Base-by-base conservation (phyloP, 2,888 invertebrate genomes). In the Opisthograptis luteolata region DNA sequence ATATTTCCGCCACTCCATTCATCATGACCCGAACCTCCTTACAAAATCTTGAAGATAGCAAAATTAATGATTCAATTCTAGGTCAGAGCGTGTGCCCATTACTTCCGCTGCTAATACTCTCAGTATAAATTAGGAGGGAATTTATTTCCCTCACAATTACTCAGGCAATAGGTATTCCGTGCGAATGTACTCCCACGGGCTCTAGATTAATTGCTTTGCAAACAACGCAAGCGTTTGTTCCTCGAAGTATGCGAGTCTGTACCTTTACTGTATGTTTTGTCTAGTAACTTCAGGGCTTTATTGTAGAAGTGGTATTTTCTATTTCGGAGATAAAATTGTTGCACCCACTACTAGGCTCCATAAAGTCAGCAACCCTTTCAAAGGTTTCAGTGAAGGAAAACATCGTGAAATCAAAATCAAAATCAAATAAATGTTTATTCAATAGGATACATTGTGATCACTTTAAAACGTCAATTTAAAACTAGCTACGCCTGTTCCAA, bases 171-270 rank as follows among this genome's bases (percentile, higher is more conserved):
- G 60, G 58, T 62, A 62, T 62, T 55, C 55, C 41, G 31, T 47
- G 53, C 52, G 48, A 60, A 57, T 60, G 60, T 58, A 52, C 55
- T 63, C 66, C 60, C 65, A 47, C 48, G 61, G 61, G 67, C 55
- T 59, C 54, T 39, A 73, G 76, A 77, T 75, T 76, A 77, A 77
- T 77, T 68, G 75, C 74, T 72, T 72, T 62, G 72, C 68, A 77
- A 76, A 74, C 76, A 76, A 64, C 66, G 63, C 62, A 45, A 62
- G 54, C 46, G 46, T 51, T 58, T 56, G 55, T 30, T 20, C 37
- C 58, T 58, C 57, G 32, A 27, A 22, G 15, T 15, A 51, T 3
- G 3, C 7, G 13, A 9, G 22, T 22, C 22, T 42, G 47, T 41
- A 40, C 17, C 10, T 32, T 8, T 15, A n/a, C 20, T 44, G 10